phyloP scores from a whole-genome alignment of 1,140 invertebrate species.

The Drosophila pectinifera region DNA sequence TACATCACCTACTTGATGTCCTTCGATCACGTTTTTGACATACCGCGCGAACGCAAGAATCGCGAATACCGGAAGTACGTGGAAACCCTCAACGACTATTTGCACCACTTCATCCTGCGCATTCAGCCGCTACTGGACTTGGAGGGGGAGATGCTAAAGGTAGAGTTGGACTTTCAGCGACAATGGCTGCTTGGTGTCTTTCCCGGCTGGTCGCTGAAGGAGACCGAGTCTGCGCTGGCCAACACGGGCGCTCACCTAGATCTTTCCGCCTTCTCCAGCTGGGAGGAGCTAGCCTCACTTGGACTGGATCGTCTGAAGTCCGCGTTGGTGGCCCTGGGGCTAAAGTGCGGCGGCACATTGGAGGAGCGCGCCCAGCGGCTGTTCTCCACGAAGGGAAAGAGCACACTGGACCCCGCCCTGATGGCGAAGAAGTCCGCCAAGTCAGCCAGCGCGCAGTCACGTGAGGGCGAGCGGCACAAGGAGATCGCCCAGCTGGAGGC shows the following conservation, averaged over 20 bases:
- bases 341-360: constrained; percentile 99
- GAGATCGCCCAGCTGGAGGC: constrained; percentile 95
- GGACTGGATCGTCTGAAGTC: constrained; percentile 99
- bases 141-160: constrained; percentile 90
- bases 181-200: constrained; percentile 96
- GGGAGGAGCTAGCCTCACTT: constrained; percentile 98
- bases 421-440: constrained; percentile 93
- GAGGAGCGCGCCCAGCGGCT: constrained; percentile 98
- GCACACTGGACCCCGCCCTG: constrained; percentile 94
- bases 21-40: constrained; percentile 98
- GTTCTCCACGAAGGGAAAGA: constrained; percentile 98
- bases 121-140: constrained; percentile 97
- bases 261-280: constrained; percentile 97
- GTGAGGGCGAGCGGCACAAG: constrained; percentile 91
- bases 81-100: constrained; percentile 93
- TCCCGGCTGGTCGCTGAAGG: constrained; percentile 97
- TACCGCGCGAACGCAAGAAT: constrained; percentile 97
- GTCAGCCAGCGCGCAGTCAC: constrained; percentile 88
- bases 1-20: constrained; percentile 97
- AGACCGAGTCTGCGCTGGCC: constrained; percentile 95
- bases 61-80: constrained; percentile 97
- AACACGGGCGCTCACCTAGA: constrained; percentile 98
- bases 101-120: constrained; percentile 93
- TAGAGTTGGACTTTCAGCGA: constrained; percentile 92
- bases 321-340: constrained; percentile 97